These are phyloP conservation scores for Neoitamus cyanurus DNA, from an alignment of 2,888 invertebrate genomes.

Conservation along the genomic window DNA sequence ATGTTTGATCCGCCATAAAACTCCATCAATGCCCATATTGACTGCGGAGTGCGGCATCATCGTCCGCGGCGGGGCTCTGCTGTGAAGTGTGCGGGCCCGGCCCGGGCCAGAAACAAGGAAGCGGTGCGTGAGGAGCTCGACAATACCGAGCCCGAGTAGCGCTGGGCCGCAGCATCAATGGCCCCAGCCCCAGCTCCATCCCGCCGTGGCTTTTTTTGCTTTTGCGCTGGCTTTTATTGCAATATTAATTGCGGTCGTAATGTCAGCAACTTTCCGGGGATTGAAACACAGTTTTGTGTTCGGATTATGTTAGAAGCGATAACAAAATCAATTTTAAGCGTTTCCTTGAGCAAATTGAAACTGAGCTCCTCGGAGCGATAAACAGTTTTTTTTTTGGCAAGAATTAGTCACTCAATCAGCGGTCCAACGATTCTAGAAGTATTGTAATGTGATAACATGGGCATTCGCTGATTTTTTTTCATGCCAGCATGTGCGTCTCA, in stretches of 20 bases:
- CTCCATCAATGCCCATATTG: background rate
- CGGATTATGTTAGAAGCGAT: conserved; percentile 26
- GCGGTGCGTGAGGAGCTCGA: background rate
- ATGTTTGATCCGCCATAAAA: background rate
- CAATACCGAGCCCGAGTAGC: background rate
- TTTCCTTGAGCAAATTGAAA: background rate
- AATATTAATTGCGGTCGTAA: conserved; percentile 50
- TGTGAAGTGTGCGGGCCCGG: background rate
- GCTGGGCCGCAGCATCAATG: background rate
- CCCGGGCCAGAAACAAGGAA: conserved; percentile 8
- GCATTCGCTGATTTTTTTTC: no score
- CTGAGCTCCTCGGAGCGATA: background rate
- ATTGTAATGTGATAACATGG: no score
- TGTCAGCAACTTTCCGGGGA: conserved; percentile 43
- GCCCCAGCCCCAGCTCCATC: background rate
- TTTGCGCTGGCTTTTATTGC: conserved; percentile 19
- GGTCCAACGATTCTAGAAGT: background rate
- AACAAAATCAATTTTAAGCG: conserved; percentile 10
- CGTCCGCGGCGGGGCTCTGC: background rate
- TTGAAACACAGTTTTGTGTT: conserved; percentile 13
- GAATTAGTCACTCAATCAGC: background rate
- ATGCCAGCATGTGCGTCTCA: no score
- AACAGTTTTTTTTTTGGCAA: background rate
- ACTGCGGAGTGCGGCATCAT: background rate
- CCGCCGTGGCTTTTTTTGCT: background rate